Conservation (phyloP, 2,888 invertebrate species). For the Drosophila hamatofila region DNA sequence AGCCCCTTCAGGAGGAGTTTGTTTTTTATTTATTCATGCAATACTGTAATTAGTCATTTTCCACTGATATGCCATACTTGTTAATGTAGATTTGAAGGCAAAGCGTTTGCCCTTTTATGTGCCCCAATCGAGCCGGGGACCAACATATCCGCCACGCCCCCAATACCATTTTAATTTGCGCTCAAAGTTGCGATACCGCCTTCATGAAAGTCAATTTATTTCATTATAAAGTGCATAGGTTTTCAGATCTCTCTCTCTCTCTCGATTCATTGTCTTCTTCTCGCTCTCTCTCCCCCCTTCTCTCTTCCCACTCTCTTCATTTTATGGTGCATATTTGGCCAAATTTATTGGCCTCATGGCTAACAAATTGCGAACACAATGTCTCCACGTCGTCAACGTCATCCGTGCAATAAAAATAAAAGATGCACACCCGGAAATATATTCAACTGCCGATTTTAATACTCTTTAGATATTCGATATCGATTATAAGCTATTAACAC, state of each 20-base stretch:
- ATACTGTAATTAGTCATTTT: too few species aligned
- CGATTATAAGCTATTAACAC: too few species aligned
- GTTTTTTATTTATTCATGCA: too few species aligned
- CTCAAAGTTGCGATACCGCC: constrained; percentile 55
- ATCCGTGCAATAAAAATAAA: constrained; percentile 58
- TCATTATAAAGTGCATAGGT: constrained; percentile 76
- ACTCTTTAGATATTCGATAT: constrained; percentile 15
- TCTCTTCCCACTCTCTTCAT: not conserved
- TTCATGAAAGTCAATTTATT: constrained; percentile 76
- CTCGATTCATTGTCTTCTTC: not conserved
- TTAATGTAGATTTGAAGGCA: too few species aligned
- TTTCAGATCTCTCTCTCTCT: constrained; percentile 37
- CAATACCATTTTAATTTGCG: constrained; percentile 65
- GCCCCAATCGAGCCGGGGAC: not conserved
- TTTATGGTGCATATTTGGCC: constrained; percentile 69
- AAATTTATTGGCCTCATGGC: constrained; percentile 73
- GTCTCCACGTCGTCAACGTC: constrained; percentile 48
- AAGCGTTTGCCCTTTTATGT: constrained; percentile 26
- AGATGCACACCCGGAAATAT: constrained; percentile 32
- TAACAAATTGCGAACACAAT: constrained; percentile 77
- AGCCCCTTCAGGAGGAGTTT: not conserved
- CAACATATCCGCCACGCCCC: not conserved
- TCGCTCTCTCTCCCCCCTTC: not conserved
- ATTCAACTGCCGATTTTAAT: not conserved
- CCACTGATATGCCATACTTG: too few species aligned